Evolutionary conservation across 2,888 invertebrate species (phyloP), one percentile per base, ranked within the genome.

Genomic region (Harpalus rubripes): DNA sequence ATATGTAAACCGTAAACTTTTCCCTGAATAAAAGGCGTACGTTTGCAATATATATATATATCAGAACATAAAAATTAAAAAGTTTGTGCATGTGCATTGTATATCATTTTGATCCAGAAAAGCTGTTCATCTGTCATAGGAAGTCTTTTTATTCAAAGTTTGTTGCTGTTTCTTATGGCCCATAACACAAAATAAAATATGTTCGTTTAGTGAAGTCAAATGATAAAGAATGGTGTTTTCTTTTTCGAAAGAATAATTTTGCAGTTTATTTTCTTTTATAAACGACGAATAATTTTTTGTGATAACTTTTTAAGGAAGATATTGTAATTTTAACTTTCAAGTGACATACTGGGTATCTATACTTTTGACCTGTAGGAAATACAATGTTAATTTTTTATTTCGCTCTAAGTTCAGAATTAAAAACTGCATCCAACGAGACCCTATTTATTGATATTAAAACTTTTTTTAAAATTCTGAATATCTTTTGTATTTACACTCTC

Each of bases 111-210:
- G 72, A 74, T 74, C 52, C 72, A 10, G 12, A 44, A 44, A 44
- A 52, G 52, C 52, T 44, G 18, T 16, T 44, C 72, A 74, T 74
- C 44, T 74, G 72, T 74, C 72, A 74, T 18, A 22, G 72, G 41
- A 74, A 74, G 41, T 44, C 44, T 74, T 74, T 18, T 18, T 74
- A 74, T 74, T 74, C 72, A 74, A 74, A 74, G 72, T 44, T 74
- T 74, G 72, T 74, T 74, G 22, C 16, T 41, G 18, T 74, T 74
- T 18, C 72, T 74, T 68, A 68, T 41, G 68, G 39, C 2, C 39
- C 39, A 68, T 68, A 68, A 39, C 12, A 68, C 68, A 68, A 15
- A 39, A 68, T 4, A 68, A 39, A 68, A 65, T 65, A 65, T 65
- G 26, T 65, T 18, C 10, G 16, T 61, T 8, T 18, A 26, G 63